Percentiles rank a stretch among this genome's conserved stretches.
Conservation (phyloP, 1,140 invertebrate species). For the Lepidostoma basale region DNA sequence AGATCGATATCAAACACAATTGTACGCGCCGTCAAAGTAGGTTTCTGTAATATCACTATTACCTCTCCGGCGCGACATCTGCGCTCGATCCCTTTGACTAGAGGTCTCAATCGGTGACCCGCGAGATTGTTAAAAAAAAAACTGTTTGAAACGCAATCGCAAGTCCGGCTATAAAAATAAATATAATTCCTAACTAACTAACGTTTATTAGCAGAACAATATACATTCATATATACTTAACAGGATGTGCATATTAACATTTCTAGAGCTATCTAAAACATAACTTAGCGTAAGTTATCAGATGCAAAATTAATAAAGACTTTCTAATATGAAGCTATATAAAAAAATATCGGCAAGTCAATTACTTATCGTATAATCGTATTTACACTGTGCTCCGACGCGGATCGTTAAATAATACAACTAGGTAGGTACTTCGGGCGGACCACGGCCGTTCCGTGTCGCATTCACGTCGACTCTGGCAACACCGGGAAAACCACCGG, state of each 20-base stretch:
- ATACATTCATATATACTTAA: conserved; percentile 29
- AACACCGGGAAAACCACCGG: not conserved
- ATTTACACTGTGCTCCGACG: conserved; percentile 7
- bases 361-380: conserved; percentile 14
- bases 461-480: not conserved
- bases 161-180: conserved; percentile 25
- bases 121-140: not conserved
- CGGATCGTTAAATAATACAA: conserved; percentile 13
- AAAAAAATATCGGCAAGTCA: conserved; percentile 37
- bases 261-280: conserved; percentile 26
- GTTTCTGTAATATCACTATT: no score
- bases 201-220: conserved; percentile 18
- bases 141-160: not conserved
- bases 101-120: no score
- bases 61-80: no score
- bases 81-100: no score
- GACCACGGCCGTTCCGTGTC: no score
- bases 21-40: no score
- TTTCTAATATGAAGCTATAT: conserved; percentile 26
- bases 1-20: no score
- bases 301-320: conserved; percentile 27
- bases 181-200: conserved; percentile 15
- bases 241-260: conserved; percentile 27
- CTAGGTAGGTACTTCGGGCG: conserved; percentile 11
- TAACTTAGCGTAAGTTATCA: conserved; percentile 28